Evolutionary conservation across 2,888 invertebrate species (phyloP).

Genomic region (Caenorhabditis angaria): DNA sequence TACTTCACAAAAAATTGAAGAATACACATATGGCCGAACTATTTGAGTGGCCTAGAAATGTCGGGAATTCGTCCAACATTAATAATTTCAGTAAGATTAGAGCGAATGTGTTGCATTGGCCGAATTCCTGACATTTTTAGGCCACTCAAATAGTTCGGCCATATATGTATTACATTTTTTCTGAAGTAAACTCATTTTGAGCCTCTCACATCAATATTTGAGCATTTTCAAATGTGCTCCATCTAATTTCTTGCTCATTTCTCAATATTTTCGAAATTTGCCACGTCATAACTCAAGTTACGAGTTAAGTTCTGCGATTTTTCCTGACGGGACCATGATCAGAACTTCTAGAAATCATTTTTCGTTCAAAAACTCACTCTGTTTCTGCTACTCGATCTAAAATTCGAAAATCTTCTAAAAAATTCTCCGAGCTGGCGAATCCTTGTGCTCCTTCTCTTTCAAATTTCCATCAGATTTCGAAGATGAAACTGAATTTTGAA

Average conservation of each 20-base stretch:
- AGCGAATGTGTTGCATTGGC: no score
- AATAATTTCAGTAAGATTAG: no score
- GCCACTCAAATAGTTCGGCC: no score
- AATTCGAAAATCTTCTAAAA: constrained; percentile 23
- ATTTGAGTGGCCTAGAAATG: no score
- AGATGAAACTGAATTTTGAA: constrained; percentile 13
- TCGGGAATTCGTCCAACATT: no score
- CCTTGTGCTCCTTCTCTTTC: constrained; percentile 6
- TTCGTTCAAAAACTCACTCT: constrained; percentile 12
- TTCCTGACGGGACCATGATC: background rate
- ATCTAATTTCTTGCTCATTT: background rate
- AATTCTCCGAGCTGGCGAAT: constrained; percentile 34
- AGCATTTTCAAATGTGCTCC: background rate
- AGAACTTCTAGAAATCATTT: no score
- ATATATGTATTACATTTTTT: no score
- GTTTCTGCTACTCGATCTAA: constrained; percentile 22
- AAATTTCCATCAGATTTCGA: constrained; percentile 42
- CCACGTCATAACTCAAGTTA: no score
- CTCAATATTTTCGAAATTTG: background rate
- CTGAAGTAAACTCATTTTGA: no score
- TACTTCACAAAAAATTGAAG: no score
- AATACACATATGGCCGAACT: no score
- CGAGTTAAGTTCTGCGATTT: background rate
- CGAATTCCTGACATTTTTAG: no score
- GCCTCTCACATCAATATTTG: background rate